Evolutionary conservation across 2,888 invertebrate species (phyloP).

Genomic region (Temnothorax unifasciatus): DNA sequence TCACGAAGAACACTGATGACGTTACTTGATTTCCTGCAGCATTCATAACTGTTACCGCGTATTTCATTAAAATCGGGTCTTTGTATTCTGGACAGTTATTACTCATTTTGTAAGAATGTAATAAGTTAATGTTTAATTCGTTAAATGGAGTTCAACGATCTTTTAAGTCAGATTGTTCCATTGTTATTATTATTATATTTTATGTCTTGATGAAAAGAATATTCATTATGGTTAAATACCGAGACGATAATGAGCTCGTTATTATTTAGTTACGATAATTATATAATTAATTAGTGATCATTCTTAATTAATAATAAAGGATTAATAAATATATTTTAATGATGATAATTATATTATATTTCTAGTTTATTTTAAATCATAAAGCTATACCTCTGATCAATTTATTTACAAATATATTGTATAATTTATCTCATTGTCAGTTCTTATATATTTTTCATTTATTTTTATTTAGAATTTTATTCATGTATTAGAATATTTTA

Average conservation of each 20-base stretch:
- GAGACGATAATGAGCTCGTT: neutral
- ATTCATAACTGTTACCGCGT: conserved; percentile 32
- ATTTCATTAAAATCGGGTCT: conserved; percentile 19
- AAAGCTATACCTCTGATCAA: neutral
- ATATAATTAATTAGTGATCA: neutral
- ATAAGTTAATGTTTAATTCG: conserved; percentile 7
- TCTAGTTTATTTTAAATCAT: neutral
- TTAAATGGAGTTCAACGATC: conserved; percentile 17
- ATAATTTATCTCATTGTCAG: neutral
- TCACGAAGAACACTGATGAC: conserved; percentile 1
- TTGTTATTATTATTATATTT: neutral
- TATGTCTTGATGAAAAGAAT: conserved; percentile 1
- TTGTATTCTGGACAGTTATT: conserved; percentile 16
- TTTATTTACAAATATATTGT: neutral
- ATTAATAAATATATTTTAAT: conserved; percentile 1
- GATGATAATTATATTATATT: neutral
- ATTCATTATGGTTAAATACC: neutral
- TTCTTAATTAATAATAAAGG: conserved; percentile 6
- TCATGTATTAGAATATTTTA: neutral
- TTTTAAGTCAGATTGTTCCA: neutral
- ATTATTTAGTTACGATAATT: neutral
- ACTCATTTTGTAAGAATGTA: neutral
- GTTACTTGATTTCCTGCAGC: conserved; percentile 14
- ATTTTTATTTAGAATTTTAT: neutral
- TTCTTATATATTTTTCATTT: neutral